phyloP scores from a whole-genome alignment of 2,888 invertebrate species.

The Melanchra persicariae region DNA sequence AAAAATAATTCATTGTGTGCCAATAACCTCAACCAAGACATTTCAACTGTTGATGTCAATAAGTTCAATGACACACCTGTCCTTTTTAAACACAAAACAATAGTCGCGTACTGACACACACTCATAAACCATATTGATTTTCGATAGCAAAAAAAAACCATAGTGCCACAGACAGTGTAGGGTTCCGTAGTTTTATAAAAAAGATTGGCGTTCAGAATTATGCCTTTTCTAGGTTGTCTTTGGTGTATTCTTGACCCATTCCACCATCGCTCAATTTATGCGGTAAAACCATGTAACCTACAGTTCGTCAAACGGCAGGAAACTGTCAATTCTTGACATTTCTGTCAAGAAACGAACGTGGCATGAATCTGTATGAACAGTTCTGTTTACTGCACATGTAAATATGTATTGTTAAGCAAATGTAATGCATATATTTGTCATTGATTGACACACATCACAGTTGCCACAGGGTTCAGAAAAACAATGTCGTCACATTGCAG shows the following conservation, averaged over 20 bases:
- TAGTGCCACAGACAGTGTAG: too few species aligned
- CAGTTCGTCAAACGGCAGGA: constrained; percentile 12
- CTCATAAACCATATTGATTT: neutral
- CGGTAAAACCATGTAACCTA: neutral
- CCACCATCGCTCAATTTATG: too few species aligned
- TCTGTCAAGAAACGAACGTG: constrained; percentile 2
- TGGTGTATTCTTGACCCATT: too few species aligned
- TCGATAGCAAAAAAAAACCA: neutral
- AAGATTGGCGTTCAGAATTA: too few species aligned
- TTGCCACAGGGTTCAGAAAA: constrained; percentile 39
- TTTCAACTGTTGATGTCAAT: neutral
- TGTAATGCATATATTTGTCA: constrained; percentile 39
- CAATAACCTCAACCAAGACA: constrained; percentile 3
- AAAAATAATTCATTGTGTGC: neutral
- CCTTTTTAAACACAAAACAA: constrained; percentile 29
- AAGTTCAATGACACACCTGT: constrained; percentile 20
- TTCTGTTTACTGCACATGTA: constrained; percentile 26
- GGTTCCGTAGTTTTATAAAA: too few species aligned
- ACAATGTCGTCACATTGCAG: constrained; percentile 16
- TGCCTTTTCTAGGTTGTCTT: too few species aligned
- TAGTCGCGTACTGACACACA: neutral
- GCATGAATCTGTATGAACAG: constrained; percentile 24
- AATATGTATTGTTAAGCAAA: constrained; percentile 46
- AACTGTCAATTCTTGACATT: constrained; percentile 42
- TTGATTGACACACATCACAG: constrained; percentile 43